Evolutionary conservation across 92 coral and sea anemone genomes (phyloP).

Genomic region (Porites evermanni): DNA sequence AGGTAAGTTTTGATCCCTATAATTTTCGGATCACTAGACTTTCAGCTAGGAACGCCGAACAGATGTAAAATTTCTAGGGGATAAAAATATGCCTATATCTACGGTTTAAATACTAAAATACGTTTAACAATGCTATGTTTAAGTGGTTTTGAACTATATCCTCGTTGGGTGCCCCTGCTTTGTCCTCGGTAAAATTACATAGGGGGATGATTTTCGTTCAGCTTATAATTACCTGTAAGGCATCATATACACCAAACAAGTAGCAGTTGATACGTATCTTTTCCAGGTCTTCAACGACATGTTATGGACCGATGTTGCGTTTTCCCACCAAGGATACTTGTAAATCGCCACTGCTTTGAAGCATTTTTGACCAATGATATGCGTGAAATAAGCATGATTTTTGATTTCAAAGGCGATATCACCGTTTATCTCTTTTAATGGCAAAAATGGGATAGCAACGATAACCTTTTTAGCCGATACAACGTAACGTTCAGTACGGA

Average conservation of each 20-base stretch:
- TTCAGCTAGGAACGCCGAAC: too few relatives aligned
- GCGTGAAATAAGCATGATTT: not conserved
- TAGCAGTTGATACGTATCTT: not conserved
- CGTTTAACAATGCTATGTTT: too few relatives aligned
- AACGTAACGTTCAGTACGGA: not conserved
- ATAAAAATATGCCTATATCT: too few relatives aligned
- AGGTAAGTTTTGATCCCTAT: too few relatives aligned
- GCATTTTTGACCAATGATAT: not conserved
- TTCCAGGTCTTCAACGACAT: not conserved
- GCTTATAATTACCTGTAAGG: conserved; percentile 17
- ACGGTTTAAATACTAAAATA: too few relatives aligned
- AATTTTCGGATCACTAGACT: too few relatives aligned
- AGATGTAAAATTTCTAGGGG: too few relatives aligned
- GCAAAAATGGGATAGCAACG: not conserved
- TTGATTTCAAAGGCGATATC: conserved; percentile 7
- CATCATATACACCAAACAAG: conserved; percentile 3
- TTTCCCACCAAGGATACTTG: conserved; percentile 42
- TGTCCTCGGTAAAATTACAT: too few relatives aligned
- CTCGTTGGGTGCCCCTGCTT: too few relatives aligned
- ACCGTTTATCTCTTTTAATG: not conserved
- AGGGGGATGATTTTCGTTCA: too few relatives aligned
- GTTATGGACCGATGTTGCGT: not conserved
- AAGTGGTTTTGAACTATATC: too few relatives aligned
- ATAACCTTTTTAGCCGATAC: conserved; percentile 15
- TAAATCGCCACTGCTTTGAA: conserved; percentile 22